Percentiles rank a stretch among this genome's conserved stretches.
These are phyloP conservation scores for Gymnorhina tibicen DNA, from an alignment of 2,113 vertebrate species.

Conservation along the genomic window DNA sequence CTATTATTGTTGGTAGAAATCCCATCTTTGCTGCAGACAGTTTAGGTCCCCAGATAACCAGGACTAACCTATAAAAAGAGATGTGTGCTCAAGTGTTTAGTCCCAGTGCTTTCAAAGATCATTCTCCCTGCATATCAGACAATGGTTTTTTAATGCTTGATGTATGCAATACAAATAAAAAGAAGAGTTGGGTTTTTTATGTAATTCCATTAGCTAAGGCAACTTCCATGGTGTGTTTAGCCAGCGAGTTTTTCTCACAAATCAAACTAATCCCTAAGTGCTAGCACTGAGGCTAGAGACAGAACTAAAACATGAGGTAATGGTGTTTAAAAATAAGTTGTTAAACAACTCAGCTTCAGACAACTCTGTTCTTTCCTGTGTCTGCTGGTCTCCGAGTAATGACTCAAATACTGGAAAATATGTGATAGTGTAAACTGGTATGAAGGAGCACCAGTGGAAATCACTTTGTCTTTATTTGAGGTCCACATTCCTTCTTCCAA, in stretches of 20 bases:
- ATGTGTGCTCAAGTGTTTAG: not conserved
- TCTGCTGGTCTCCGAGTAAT: not conserved
- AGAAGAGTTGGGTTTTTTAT: not conserved
- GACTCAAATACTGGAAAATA: slow-evolving; percentile 4
- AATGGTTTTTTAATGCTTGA: not conserved
- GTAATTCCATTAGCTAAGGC: not conserved
- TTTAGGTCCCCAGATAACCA: not conserved
- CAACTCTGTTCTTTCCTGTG: not conserved
- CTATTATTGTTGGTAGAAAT: not conserved
- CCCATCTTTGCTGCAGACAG: not conserved
- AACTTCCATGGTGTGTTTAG: not conserved
- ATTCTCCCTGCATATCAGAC: not conserved
- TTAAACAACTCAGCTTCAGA: not conserved
- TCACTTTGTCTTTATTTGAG: not conserved
- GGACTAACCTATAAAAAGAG: not conserved
- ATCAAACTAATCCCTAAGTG: not conserved
- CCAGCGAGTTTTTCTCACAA: not conserved
- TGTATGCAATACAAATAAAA: not conserved
- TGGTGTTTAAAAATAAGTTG: not conserved
- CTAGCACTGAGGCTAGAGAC: not conserved
- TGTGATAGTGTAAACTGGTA: not conserved
- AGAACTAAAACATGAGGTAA: not conserved
- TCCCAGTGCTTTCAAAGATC: not conserved
- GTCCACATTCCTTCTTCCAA: not conserved
- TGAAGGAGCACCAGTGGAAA: not conserved